Percentiles rank a stretch among this genome's conserved stretches.
phyloP scores from a whole-genome alignment of 2,113 vertebrate genomes.

The Callionymus lyra region DNA sequence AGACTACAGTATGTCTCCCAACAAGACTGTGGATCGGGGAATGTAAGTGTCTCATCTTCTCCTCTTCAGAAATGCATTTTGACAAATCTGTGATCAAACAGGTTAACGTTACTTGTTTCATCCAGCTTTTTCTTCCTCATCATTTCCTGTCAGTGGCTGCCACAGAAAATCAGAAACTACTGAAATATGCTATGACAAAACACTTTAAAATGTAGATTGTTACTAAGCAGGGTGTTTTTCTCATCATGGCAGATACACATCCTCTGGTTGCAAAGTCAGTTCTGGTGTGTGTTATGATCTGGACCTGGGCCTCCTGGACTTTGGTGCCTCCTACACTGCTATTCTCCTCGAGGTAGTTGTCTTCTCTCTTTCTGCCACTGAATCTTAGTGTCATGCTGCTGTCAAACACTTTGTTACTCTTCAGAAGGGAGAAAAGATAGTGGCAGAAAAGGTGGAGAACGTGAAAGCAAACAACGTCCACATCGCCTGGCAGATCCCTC shows the following conservation, averaged over 20 bases:
- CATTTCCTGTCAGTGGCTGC: too few species aligned
- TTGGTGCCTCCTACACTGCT: constrained; percentile 78
- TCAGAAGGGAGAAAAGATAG: constrained; percentile 49
- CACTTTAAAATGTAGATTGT: neutral
- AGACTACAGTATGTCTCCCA: constrained; percentile 61
- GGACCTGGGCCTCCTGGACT: constrained; percentile 80
- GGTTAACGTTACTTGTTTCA: too few species aligned
- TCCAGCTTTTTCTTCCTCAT: too few species aligned
- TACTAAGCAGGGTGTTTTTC: too few species aligned
- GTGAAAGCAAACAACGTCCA: constrained; percentile 76
- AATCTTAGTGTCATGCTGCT: too few species aligned
- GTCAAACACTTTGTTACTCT: constrained; percentile 6
- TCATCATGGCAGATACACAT: constrained; percentile 59
- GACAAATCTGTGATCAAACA: too few species aligned
- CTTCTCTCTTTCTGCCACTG: neutral
- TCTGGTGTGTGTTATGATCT: constrained; percentile 43
- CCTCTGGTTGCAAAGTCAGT: constrained; percentile 39
- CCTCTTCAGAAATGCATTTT: too few species aligned
- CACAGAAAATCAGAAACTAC: too few species aligned
- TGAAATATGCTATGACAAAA: too few species aligned
- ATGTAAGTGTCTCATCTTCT: constrained; percentile 65
- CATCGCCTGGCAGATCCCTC: constrained; percentile 89
- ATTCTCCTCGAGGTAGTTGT: constrained; percentile 69
- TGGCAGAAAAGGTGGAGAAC: constrained; percentile 68
- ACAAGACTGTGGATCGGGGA: constrained; percentile 56